Evolutionary conservation across 1,140 invertebrate species (phyloP).

Genomic region (Temnothorax curvispinosus): DNA sequence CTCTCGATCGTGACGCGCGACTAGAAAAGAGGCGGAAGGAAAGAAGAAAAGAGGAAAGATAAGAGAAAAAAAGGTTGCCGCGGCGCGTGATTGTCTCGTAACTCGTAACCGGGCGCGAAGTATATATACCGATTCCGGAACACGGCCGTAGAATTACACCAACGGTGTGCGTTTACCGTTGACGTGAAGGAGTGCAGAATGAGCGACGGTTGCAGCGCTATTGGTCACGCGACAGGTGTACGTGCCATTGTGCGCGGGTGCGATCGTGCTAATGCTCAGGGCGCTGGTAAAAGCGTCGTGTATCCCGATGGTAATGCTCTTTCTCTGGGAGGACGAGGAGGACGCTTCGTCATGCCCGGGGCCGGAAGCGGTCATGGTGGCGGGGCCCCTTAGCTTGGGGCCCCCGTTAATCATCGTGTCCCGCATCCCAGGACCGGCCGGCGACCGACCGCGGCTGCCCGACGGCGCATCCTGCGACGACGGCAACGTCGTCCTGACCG

Average conservation of each 20-base stretch:
- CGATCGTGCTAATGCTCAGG: constrained; percentile 88
- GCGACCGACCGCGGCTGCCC: constrained; percentile 62
- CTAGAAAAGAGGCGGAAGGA: neutral
- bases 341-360: constrained; percentile 64
- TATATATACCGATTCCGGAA: constrained; percentile 25
- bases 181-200: constrained; percentile 88
- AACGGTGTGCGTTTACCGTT: constrained; percentile 87
- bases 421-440: constrained; percentile 62
- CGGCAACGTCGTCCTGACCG: constrained; percentile 73
- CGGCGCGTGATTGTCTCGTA: neutral
- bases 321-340: constrained; percentile 77
- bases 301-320: constrained; percentile 88
- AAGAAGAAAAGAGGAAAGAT: neutral
- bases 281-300: constrained; percentile 89
- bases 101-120: no score
- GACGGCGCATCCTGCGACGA: constrained; percentile 66
- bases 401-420: constrained; percentile 62
- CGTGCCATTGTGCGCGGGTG: constrained; percentile 89
- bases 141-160: constrained; percentile 71
- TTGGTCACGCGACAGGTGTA: constrained; percentile 90
- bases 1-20: neutral
- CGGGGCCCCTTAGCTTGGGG: constrained; percentile 57
- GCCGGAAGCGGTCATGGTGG: constrained; percentile 67
- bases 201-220: constrained; percentile 87
- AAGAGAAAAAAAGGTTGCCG: no score